Evolutionary conservation across 2,888 invertebrate genomes (phyloP), one percentile per base, ranked within the genome.

Genomic region (Aelia acuminata): DNA sequence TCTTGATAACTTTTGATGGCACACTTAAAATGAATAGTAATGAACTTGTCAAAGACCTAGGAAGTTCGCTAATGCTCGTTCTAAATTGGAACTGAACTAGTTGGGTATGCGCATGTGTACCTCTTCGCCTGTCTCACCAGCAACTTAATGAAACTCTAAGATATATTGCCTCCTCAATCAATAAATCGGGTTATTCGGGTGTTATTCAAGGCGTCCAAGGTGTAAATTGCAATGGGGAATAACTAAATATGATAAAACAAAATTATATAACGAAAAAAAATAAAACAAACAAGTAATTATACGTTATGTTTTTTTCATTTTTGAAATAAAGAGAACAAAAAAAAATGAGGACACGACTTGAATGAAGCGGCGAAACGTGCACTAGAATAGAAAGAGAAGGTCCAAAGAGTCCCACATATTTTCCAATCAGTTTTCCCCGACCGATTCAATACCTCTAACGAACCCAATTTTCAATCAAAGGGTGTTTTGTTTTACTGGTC

Each of bases 121-220:
- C 31, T 70, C 35, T 8, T n/a, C 4, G 8, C 63, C 35, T 70
- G 63, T 70, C 63, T 18, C 63, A 18, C 35, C 5, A 13, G 35
- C 63, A 35, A 70, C 63, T 70, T 70, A 70, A 70, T 70, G 63
- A 70, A 70, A 70, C 15, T 70, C 18, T 70, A 18, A 70, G 63
- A 70, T 35, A 35, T 35, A 70, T 70, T 35, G 63, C 31, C 63
- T 18, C 0, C 3, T 57, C 26, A 57, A 57, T 57, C 57, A 57
- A 57, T 57, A 31, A 35, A 3, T 35, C n/a, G n/a, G n/a, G n/a
- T n/a, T n/a, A n/a, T 70, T 7, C 35, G 7, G 63, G 63, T 70
- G 20, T 57, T 20, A 70, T 31, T 35, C 4, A 57, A 57, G 63
- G 35, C 35, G 31, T 8, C 18, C 26, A 20, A 31, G 8, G 15